These are phyloP conservation scores for Xestobium rufovillosum DNA, from an alignment of 2,888 invertebrate genomes.

Conservation along the genomic window DNA sequence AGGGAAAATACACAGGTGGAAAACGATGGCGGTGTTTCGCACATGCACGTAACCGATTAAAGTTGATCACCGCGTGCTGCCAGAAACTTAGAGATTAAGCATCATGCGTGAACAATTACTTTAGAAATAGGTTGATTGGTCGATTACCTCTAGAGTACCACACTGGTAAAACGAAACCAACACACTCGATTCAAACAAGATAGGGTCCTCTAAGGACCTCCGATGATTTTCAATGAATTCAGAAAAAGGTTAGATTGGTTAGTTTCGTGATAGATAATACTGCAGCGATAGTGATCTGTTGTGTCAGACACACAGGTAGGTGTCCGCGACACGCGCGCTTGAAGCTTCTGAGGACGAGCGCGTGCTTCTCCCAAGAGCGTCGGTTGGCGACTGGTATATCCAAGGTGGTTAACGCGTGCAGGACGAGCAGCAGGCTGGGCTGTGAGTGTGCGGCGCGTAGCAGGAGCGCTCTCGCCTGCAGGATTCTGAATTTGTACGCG, in stretches of 20 bases:
- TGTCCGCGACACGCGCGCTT: conserved; percentile 2
- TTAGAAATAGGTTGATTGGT: too few species aligned
- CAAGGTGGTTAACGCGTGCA: too few species aligned
- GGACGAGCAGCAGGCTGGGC: not conserved
- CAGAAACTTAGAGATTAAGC: too few species aligned
- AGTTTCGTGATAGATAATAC: not conserved
- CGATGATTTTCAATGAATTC: not conserved
- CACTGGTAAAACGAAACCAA: too few species aligned
- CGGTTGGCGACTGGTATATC: conserved; percentile 2
- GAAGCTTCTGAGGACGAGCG: not conserved
- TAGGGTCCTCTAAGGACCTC: too few species aligned
- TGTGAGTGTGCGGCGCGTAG: too few species aligned
- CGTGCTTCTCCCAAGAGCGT: not conserved
- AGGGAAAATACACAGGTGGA: not conserved
- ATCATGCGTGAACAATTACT: too few species aligned
- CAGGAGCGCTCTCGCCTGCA: conserved; percentile 3
- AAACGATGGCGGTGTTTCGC: not conserved
- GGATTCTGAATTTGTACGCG: conserved; percentile 1
- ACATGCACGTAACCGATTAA: too few species aligned
- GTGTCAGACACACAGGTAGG: not conserved
- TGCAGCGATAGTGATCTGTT: not conserved
- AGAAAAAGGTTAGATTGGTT: not conserved
- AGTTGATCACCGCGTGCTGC: too few species aligned
- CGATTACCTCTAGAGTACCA: too few species aligned
- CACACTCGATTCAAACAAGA: too few species aligned